phyloP scores from a whole-genome alignment of 2,797 vertebrate genomes.

The Melanotaenia trifasciata region DNA sequence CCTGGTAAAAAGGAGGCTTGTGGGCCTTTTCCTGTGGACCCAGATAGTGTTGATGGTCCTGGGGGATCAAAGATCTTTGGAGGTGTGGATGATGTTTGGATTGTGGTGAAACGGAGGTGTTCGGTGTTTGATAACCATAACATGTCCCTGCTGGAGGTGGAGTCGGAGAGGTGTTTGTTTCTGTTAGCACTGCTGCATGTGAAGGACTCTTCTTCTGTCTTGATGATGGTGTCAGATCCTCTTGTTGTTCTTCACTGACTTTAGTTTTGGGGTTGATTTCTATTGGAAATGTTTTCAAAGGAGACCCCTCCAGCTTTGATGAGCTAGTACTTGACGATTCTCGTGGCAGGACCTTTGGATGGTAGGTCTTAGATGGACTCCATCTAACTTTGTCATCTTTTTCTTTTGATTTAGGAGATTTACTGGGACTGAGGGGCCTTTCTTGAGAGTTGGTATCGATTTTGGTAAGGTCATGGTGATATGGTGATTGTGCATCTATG shows the following conservation, averaged over 20 bases:
- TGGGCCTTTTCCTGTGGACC: slow-evolving; percentile 56
- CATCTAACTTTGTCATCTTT: slow-evolving; percentile 56
- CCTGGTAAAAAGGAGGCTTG: slow-evolving; percentile 44
- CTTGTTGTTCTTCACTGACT: slow-evolving; percentile 50
- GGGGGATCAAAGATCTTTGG: slow-evolving; percentile 62
- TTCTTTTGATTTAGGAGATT: slow-evolving; percentile 53
- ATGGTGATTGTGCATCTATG: slow-evolving; percentile 63
- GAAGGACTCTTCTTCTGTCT: slow-evolving; percentile 60
- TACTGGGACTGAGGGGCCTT: slow-evolving; percentile 34
- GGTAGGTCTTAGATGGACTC: slow-evolving; percentile 70
- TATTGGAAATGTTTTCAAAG: slow-evolving; percentile 72
- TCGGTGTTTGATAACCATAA: slow-evolving; percentile 11
- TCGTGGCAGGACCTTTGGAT: slow-evolving; percentile 71
- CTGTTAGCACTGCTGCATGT: slow-evolving; percentile 34
- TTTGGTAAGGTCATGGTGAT: slow-evolving; percentile 22
- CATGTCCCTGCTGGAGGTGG: neutral
- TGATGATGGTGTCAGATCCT: slow-evolving; percentile 50
- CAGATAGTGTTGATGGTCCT: slow-evolving; percentile 65
- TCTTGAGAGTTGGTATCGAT: slow-evolving; percentile 14
- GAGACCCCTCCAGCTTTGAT: slow-evolving; percentile 57
- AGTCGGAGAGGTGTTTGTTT: slow-evolving; percentile 24
- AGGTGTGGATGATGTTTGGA: slow-evolving; percentile 29
- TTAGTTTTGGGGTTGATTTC: slow-evolving; percentile 57
- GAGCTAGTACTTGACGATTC: slow-evolving; percentile 57
- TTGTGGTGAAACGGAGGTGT: neutral